Conservation (phyloP, 64 coral and sea anemone genomes). For the Pocillopora verrucosa region DNA sequence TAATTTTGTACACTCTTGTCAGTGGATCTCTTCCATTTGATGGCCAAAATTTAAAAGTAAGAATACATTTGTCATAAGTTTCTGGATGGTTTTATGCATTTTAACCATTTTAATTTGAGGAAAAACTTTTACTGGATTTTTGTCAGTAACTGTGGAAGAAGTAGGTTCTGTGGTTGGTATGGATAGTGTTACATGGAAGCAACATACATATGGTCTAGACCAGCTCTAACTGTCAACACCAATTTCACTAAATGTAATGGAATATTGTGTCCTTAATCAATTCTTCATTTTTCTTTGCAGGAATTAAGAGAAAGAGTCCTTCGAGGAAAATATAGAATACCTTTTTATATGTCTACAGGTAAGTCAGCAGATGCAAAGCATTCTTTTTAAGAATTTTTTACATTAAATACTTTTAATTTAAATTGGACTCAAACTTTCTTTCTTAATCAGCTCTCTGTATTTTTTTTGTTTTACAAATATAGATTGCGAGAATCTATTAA, state of each 20-base stretch:
- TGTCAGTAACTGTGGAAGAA: no score
- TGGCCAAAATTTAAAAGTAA: conserved; percentile 98
- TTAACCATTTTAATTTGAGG: not conserved
- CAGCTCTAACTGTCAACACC: not conserved
- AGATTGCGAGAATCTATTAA: conserved; percentile 99
- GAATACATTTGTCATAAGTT: not conserved
- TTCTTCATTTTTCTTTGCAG: conserved; percentile 29
- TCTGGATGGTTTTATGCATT: not conserved
- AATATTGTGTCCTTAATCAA: not conserved
- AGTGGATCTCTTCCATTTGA: conserved; percentile 99
- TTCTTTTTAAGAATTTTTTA: not conserved
- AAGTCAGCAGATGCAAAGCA: not conserved
- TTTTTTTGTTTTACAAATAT: not conserved
- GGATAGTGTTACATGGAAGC: no score
- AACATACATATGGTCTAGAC: no score
- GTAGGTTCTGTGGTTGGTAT: no score
- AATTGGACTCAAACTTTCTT: no score
- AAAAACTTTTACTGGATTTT: no score
- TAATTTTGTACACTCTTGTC: conserved; percentile 99
- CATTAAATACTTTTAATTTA: no score
- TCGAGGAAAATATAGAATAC: conserved; percentile 99
- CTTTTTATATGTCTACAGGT: conserved; percentile 99
- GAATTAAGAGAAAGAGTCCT: conserved; percentile 99
- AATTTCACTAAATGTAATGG: no score
- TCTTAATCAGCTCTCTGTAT: not conserved